phyloP scores from a whole-genome alignment of 2,113 vertebrate species.

The Narcine bancroftii region DNA sequence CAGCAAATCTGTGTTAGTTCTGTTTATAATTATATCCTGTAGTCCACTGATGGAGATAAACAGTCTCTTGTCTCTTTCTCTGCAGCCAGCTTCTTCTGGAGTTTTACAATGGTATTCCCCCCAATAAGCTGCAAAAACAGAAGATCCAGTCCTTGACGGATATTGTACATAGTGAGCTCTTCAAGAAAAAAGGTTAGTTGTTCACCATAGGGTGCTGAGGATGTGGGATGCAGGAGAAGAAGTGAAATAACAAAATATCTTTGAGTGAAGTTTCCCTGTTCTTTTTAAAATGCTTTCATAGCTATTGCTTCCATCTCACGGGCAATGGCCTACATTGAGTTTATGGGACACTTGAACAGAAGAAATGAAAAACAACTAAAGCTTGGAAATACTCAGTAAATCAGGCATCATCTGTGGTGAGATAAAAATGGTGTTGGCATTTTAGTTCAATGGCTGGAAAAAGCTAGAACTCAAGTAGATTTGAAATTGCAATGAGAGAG shows the following conservation, averaged over 20 bases:
- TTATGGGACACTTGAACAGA: too few species aligned
- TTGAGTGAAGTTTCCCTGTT: background rate
- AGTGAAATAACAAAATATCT: background rate
- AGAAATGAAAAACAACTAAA: too few species aligned
- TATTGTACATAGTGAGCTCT: slow-evolving; percentile 84
- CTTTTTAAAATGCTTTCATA: too few species aligned
- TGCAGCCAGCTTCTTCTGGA: slow-evolving; percentile 81
- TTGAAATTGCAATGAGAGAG: too few species aligned
- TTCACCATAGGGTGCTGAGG: too few species aligned
- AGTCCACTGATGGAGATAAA: background rate
- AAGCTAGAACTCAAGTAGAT: too few species aligned
- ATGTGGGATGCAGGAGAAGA: background rate
- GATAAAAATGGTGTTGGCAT: too few species aligned
- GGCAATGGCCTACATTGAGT: background rate
- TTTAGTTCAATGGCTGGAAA: too few species aligned
- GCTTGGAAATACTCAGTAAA: too few species aligned
- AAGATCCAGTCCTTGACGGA: slow-evolving; percentile 92
- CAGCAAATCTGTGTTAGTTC: background rate
- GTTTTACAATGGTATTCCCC: slow-evolving; percentile 88
- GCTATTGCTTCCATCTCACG: background rate
- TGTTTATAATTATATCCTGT: background rate
- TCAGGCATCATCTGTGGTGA: too few species aligned
- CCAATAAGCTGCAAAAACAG: slow-evolving; percentile 81
- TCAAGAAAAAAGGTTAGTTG: slow-evolving; percentile 77
- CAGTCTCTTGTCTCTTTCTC: slow-evolving; percentile 26